A percentile compares a stretch with the other conserved stretches of the same genome.
Conservation (phyloP, 2,888 invertebrate genomes). For the Drosophila phalerata region DNA sequence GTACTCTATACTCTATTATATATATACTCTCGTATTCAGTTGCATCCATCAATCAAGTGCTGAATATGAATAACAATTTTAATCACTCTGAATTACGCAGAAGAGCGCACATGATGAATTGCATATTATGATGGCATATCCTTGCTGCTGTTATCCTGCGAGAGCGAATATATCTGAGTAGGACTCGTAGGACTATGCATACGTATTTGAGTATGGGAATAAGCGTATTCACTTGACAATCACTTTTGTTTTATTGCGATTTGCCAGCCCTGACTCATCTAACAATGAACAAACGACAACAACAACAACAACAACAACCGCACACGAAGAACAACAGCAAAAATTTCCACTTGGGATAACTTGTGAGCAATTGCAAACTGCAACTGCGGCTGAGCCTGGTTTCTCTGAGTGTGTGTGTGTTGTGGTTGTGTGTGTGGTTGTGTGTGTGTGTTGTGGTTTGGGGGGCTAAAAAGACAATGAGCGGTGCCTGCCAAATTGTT, state of each 20-base stretch:
- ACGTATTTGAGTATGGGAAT: constrained; percentile 54
- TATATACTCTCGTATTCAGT: constrained; percentile 1
- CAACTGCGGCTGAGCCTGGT: constrained; percentile 39
- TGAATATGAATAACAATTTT: constrained; percentile 73
- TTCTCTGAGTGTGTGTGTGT: constrained; percentile 5
- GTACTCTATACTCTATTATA: background rate
- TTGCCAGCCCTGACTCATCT: constrained; percentile 62
- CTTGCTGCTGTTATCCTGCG: constrained; percentile 27
- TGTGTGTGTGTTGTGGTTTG: background rate
- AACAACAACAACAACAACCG: constrained; percentile 39
- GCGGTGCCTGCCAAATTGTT: constrained; percentile 77
- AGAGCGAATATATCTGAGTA: background rate
- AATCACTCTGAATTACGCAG: constrained; percentile 75
- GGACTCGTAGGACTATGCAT: constrained; percentile 3
- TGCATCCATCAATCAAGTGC: constrained; percentile 66
- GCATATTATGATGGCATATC: constrained; percentile 55
- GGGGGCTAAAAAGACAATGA: constrained; percentile 63
- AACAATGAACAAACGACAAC: constrained; percentile 18
- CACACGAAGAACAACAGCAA: constrained; percentile 54
- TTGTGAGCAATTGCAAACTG: constrained; percentile 82
- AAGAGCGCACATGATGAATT: constrained; percentile 79
- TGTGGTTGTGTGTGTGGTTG: constrained; percentile 30
- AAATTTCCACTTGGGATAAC: constrained; percentile 84
- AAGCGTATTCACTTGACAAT: constrained; percentile 79
- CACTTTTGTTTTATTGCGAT: constrained; percentile 79